phyloP scores from a whole-genome alignment of 2,888 invertebrate genomes.

The Neria commutata region DNA sequence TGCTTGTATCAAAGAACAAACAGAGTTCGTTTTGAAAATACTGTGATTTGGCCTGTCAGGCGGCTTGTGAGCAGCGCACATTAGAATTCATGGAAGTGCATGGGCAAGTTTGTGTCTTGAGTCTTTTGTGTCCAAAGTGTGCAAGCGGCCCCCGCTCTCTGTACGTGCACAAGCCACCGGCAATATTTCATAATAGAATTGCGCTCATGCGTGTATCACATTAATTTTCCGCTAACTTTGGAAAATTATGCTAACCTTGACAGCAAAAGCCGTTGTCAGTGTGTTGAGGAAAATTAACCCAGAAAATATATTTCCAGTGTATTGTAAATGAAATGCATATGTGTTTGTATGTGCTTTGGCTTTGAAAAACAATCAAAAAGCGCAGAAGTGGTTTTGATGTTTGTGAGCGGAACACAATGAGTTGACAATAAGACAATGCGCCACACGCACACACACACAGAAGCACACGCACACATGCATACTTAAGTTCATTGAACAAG shows the following conservation, averaged over 20 bases:
- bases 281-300: constrained; percentile 11
- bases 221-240: constrained; percentile 49
- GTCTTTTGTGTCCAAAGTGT: constrained; percentile 38
- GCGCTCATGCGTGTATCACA: constrained; percentile 31
- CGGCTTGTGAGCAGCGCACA: no score
- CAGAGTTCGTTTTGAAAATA: no score
- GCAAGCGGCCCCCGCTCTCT: background rate
- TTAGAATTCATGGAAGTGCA: background rate
- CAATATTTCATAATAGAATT: background rate
- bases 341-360: constrained; percentile 1
- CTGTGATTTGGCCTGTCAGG: no score
- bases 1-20: background rate
- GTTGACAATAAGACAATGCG: background rate
- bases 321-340: background rate
- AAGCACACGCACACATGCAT: background rate
- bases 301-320: background rate
- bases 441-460: background rate
- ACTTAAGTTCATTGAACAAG: background rate
- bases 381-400: no score
- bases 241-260: constrained; percentile 58
- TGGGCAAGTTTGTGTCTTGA: constrained; percentile 38
- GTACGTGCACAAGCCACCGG: background rate
- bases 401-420: background rate
- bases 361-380: constrained; percentile 2
- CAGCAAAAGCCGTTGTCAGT: constrained; percentile 44